Evolutionary conservation across 2,113 vertebrate genomes (phyloP), one percentile per base, ranked within the genome.

Genomic region (Lonchura striata): DNA sequence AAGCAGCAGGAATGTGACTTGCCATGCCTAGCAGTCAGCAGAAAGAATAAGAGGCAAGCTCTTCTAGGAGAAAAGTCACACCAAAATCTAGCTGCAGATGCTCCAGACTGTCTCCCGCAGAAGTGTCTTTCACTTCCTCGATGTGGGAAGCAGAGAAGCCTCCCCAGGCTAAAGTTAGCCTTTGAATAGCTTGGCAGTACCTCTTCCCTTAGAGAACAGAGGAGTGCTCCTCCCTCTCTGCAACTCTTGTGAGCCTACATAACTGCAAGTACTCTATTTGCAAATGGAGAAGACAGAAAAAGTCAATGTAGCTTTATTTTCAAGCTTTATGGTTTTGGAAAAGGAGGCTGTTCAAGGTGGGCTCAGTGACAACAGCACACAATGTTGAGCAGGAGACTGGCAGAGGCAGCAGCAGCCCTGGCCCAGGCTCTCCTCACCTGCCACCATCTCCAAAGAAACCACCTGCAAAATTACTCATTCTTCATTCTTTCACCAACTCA

Each of bases 41-140:
- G 49, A 49, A 30, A 86, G 44, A 60, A 6, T 2, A 57, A 39
- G 25, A 85, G 76, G 56, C 6, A 21, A 64, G 41, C 18, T 93
- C 76, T 86, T 74, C 47, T 33, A 69, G 54, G 76, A 66, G 39
- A 37, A 66, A 92, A 93, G 68, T 74, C 79, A 92, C 65, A 82
- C n/a, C 31, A 15, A 65, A 79, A 86, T 15, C 30, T 16, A 74
- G 24, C 79, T 88, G 35, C 79, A 80, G 76, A 80, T 72, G 88
- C 88, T 86, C 70, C 71, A 70, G 56, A 70, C 76, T 83, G 71
- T 83, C 88, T 93, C 76, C 66, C 1, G 6, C 72, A 86, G 54
- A 88, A 92, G 33, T 2, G 80, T 90, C 90, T 94, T 96, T 90
- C 90, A 70, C 90, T 77, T 92, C 88, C 82, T 80, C 20, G 2